Percentiles rank a stretch among this genome's conserved stretches.
Evolutionary conservation across 2,113 vertebrate genomes (phyloP).

Genomic region (Malurus elegans): DNA sequence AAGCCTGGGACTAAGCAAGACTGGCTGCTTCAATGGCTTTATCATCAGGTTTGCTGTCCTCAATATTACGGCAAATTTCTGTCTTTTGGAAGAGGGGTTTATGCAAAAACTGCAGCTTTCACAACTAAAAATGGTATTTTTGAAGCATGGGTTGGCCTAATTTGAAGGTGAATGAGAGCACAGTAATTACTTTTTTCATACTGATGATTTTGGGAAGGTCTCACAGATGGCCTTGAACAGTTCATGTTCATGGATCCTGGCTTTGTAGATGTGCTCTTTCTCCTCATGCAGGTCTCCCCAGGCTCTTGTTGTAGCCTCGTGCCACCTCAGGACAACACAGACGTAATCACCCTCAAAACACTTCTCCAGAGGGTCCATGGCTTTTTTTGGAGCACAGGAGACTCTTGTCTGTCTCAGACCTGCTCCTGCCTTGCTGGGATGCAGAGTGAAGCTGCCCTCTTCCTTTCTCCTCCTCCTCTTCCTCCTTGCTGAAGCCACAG

Average conservation of each 20-base stretch:
- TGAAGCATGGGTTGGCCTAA: not conserved
- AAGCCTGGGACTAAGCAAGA: not conserved
- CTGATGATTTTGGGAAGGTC: not conserved
- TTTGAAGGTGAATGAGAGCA: not conserved
- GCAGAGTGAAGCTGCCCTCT: not conserved
- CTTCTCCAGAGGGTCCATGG: not conserved
- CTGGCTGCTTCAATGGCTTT: not conserved
- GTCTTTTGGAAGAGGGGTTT: not conserved
- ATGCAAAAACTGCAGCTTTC: not conserved
- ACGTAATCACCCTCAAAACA: not conserved
- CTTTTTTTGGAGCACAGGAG: not conserved
- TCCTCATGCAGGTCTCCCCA: not conserved
- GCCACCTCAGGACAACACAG: not conserved
- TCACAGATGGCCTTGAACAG: not conserved
- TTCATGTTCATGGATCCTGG: not conserved
- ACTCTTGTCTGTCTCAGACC: not conserved
- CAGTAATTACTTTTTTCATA: not conserved
- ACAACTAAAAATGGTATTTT: not conserved
- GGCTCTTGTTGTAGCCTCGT: not conserved
- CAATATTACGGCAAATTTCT: not conserved
- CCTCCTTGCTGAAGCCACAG: not conserved
- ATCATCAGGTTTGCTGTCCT: not conserved
- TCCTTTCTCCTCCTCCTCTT: not conserved
- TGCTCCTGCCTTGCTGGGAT: not conserved
- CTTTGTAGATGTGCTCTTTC: not conserved